These are phyloP conservation scores for Dryobotodes eremita DNA, from an alignment of 2,888 invertebrate genomes.

Conservation along the genomic window DNA sequence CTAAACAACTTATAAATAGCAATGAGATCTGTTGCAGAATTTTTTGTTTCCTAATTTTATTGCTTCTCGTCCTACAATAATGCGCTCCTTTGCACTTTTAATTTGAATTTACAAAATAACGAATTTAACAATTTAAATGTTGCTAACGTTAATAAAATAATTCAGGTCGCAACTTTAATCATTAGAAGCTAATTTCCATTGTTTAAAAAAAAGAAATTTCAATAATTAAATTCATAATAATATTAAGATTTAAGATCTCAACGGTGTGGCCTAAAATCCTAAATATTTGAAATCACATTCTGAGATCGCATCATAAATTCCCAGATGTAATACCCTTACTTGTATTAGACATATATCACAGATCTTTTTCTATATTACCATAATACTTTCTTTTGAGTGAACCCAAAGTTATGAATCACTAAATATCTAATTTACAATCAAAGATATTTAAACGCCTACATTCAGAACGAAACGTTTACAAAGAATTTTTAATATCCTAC, in stretches of 20 bases:
- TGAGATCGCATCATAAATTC: slow-evolving; percentile 86
- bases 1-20: slow-evolving; percentile 76
- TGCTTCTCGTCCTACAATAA: slow-evolving; percentile 35
- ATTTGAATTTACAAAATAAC: slow-evolving; percentile 34
- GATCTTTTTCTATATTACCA: slow-evolving; percentile 87
- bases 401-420: slow-evolving; percentile 74
- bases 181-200: slow-evolving; percentile 18
- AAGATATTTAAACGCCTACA: slow-evolving; percentile 80
- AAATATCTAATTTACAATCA: slow-evolving; percentile 73
- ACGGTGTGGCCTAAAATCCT: slow-evolving; percentile 66
- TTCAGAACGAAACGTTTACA: slow-evolving; percentile 70
- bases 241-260: slow-evolving; percentile 64
- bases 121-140: slow-evolving; percentile 15
- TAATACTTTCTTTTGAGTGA: slow-evolving; percentile 86
- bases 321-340: slow-evolving; percentile 87
- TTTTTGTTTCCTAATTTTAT: slow-evolving; percentile 64
- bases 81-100: slow-evolving; percentile 9
- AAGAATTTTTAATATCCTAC: slow-evolving; percentile 60
- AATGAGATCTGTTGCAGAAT: slow-evolving; percentile 81
- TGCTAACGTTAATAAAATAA: slow-evolving; percentile 30
- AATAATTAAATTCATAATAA: slow-evolving; percentile 38
- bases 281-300: slow-evolving; percentile 81
- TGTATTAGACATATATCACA: slow-evolving; percentile 86
- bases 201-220: slow-evolving; percentile 8
- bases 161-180: slow-evolving; percentile 22